phyloP scores from a whole-genome alignment of 37 sponge, comb jelly and placozoan genomes.

The Chondrosia reniformis region DNA sequence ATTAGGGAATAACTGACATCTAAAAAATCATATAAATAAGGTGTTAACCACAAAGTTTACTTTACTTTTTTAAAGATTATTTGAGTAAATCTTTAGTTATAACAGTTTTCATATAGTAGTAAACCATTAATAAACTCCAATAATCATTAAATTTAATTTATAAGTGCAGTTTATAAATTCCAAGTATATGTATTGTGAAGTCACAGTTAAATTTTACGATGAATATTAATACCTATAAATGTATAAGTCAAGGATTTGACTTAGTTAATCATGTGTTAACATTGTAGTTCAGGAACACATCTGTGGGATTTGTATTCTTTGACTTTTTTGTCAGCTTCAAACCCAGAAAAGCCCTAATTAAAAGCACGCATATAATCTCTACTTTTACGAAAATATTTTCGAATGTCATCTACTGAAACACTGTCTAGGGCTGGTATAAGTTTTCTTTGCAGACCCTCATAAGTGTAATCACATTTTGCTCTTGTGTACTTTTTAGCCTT shows the following conservation, averaged over 20 bases:
- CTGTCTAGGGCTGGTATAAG: slow-evolving; percentile 4
- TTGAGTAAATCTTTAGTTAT: no score
- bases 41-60: no score
- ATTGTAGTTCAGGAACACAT: not conserved
- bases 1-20: no score
- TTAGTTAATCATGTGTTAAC: no score
- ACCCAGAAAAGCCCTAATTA: slow-evolving; percentile 7
- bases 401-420: slow-evolving; percentile 1
- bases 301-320: slow-evolving; percentile 1
- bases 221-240: no score
- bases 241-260: no score
- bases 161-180: not conserved
- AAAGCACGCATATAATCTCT: slow-evolving; percentile 21
- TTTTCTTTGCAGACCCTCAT: not conserved
- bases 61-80: no score
- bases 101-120: no score
- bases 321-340: not conserved
- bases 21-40: no score
- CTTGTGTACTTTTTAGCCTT: slow-evolving; percentile 22
- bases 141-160: not conserved
- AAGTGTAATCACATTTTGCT: slow-evolving; percentile 33
- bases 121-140: no score
- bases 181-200: not conserved
- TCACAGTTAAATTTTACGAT: not conserved
- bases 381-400: slow-evolving; percentile 30